A percentile compares a stretch with the other conserved stretches of the same genome.
Evolutionary conservation across 2,113 vertebrate genomes (phyloP).

Genomic region (Pongo abelii): DNA sequence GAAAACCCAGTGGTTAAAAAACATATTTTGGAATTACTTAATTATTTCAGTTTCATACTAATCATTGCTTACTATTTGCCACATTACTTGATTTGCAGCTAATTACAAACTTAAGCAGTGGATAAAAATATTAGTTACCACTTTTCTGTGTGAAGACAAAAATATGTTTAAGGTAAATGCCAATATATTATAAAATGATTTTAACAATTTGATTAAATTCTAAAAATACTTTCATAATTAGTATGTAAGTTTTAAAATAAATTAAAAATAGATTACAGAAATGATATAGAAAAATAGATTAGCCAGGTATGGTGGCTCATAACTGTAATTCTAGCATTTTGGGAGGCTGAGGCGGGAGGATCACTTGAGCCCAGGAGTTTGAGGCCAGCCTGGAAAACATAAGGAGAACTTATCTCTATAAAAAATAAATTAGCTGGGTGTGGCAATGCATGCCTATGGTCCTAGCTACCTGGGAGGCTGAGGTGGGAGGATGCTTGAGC

Average conservation of each 20-base stretch:
- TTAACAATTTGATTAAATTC: background rate
- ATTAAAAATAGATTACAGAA: background rate
- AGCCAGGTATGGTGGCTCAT: no score
- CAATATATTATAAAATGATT: background rate
- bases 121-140: background rate
- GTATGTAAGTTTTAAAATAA: background rate
- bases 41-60: background rate
- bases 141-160: background rate
- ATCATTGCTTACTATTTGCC: background rate
- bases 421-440: no score
- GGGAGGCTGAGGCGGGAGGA: no score
- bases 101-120: background rate
- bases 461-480: no score
- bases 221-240: background rate
- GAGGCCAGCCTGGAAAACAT: no score
- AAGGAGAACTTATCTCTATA: no score
- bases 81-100: background rate
- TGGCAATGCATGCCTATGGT: no score
- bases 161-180: background rate
- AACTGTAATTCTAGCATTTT: no score
- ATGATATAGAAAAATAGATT: background rate
- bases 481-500: no score
- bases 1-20: background rate
- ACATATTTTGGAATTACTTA: background rate
- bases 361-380: no score